These are phyloP conservation scores for Siniperca undulata DNA, from an alignment of 2,797 vertebrate species.

Conservation along the genomic window DNA sequence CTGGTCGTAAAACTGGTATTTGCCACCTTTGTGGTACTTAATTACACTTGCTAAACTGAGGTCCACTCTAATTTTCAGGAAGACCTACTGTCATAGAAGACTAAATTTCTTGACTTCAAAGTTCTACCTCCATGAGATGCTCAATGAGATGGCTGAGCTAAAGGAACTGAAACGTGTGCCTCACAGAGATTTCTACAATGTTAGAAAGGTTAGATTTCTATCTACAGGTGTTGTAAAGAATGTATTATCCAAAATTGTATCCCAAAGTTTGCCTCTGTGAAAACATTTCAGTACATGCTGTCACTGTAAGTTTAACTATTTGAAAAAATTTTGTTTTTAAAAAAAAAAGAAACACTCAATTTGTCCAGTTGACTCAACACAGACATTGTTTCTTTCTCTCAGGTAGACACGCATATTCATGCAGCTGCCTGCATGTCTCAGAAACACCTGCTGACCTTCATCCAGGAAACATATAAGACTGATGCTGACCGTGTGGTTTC, in stretches of 20 bases:
- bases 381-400: constrained; percentile 1
- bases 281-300: neutral
- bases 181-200: constrained; percentile 98
- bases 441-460: constrained; percentile 96
- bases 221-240: neutral
- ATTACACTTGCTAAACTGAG: constrained; percentile 1
- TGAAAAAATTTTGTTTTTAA: neutral
- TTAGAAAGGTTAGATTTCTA: constrained; percentile 90
- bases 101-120: constrained; percentile 97
- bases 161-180: constrained; percentile 96
- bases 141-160: constrained; percentile 97
- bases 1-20: constrained; percentile 21
- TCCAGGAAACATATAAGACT: constrained; percentile 92
- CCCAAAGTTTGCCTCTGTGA: neutral
- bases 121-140: constrained; percentile 97
- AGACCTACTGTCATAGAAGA: constrained; percentile 96
- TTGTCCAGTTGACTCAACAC: neutral
- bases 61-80: constrained; percentile 81
- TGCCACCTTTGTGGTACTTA: neutral
- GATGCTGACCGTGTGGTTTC: constrained; percentile 90
- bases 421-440: constrained; percentile 99
- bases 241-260: neutral
- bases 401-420: constrained; percentile 99
- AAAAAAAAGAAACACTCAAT: neutral
- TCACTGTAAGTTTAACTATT: neutral